Base-by-base conservation (phyloP, 2,888 invertebrate genomes). In the Cataglyphis livida region DNA sequence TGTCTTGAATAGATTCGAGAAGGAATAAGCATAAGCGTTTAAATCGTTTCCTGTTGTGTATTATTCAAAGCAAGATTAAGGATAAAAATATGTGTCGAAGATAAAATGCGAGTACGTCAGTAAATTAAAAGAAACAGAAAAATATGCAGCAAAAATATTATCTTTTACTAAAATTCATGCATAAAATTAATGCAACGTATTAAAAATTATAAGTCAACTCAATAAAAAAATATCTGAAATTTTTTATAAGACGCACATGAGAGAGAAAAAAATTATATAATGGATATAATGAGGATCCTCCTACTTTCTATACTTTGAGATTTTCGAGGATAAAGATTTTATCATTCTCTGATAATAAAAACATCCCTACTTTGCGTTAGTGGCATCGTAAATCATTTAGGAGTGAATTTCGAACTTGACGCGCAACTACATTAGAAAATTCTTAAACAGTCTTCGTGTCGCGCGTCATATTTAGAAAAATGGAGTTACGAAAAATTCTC, bases 381-480 rank as follows among this genome's bases (percentile, higher is more conserved):
- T 15, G 59, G 32, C 73, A 12, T 59, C 78, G 59, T 78, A 71
- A 78, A 78, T 79, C 78, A 79, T 78, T 59, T 44, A 59, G 4
- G 25, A 35, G 12, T 35, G 35, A 71, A 59, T 78, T 35, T 32
- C 59, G 10, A 68, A 75, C 54, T 68, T 25, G 35, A 78, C 35
- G 44, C 57, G 18, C 73, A 71, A 78, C 59, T 78, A 35, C 44
- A 71, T 71, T 59, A 79, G 59, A 73, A 78, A 71, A 79, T 71
- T 71, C 59, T 79, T 44, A 44, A 76, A 68, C 71, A 71, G 73
- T 73, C 38, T 41, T 35, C 32, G 35, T 59, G 44, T 44, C 25
- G 28, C 78, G 78, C 66, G 78, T 78, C 78, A 71, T 73, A 73
- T 73, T 73, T 79, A 79, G 74, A 79, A 79, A 79, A 79, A 79